Conservation (phyloP, 2,888 invertebrate genomes). For the Bhutanitis thaidina region DNA sequence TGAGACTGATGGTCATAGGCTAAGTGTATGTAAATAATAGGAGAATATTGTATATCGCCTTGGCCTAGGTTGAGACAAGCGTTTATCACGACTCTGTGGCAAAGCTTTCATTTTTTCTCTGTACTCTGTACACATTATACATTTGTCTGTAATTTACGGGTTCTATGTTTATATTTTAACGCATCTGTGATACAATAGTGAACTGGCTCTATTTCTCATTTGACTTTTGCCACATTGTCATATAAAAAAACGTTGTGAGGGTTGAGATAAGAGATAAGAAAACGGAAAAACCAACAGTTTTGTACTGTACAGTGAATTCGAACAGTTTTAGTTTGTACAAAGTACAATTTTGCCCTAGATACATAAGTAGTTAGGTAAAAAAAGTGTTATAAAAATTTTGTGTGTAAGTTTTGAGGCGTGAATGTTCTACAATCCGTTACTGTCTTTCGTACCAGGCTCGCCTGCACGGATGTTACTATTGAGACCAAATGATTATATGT, state of each 20-base stretch:
- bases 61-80: constrained; percentile 74
- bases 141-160: constrained; percentile 39
- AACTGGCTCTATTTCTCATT: constrained; percentile 54
- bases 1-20: constrained; percentile 78
- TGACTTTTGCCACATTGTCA: constrained; percentile 63
- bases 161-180: constrained; percentile 58
- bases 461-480: constrained; percentile 72
- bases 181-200: constrained; percentile 76
- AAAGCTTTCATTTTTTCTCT: constrained; percentile 46
- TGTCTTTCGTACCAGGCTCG: constrained; percentile 59
- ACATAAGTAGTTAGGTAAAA: constrained; percentile 79
- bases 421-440: constrained; percentile 61
- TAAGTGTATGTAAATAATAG: constrained; percentile 78
- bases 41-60: constrained; percentile 74
- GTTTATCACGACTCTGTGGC: constrained; percentile 62
- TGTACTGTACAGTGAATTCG: constrained; percentile 59
- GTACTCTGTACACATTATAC: constrained; percentile 37
- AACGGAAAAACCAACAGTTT: constrained; percentile 52
- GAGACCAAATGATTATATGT: constrained; percentile 80
- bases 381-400: constrained; percentile 64
- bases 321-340: constrained; percentile 76
- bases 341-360: constrained; percentile 78
- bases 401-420: constrained; percentile 61
- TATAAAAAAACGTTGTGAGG: constrained; percentile 36
- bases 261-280: no score